A percentile compares a stretch with the other conserved stretches of the same genome.
Evolutionary conservation across 2,113 vertebrate species (phyloP).

Genomic region (Acanthisitta chloris): DNA sequence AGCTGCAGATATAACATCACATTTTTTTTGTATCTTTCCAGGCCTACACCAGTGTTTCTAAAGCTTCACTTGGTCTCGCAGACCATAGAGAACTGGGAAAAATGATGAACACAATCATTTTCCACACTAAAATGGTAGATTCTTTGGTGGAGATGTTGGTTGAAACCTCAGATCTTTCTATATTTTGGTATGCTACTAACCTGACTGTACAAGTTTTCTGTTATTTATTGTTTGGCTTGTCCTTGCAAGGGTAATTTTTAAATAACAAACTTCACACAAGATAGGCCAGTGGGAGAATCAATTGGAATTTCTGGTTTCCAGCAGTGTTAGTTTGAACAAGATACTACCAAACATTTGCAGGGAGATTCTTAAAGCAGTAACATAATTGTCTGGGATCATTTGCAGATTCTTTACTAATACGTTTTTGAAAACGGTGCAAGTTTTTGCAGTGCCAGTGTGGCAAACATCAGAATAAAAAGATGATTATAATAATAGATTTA

Average conservation of each 20-base stretch:
- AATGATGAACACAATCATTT: conserved; percentile 99
- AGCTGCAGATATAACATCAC: not conserved
- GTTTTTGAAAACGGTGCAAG: not conserved
- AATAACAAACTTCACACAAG: not conserved
- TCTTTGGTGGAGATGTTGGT: conserved; percentile 99
- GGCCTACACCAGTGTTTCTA: conserved; percentile 98
- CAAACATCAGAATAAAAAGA: not conserved
- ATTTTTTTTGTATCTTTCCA: conserved; percentile 38
- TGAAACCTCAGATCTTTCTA: conserved; percentile 96
- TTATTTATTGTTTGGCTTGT: not conserved
- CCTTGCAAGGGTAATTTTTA: not conserved
- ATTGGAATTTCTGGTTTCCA: not conserved
- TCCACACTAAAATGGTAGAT: conserved; percentile 99
- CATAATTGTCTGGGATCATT: not conserved
- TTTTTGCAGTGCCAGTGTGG: not conserved
- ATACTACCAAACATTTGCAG: not conserved
- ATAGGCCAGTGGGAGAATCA: not conserved
- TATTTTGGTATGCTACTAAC: conserved; percentile 88
- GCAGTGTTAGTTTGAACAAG: not conserved
- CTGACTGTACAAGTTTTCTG: not conserved
- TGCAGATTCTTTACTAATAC: not conserved
- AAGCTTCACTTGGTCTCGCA: conserved; percentile 91
- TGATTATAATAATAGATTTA: not conserved
- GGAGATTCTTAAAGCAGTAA: not conserved
- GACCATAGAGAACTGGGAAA: conserved; percentile 98